phyloP scores from a whole-genome alignment of 2,797 vertebrate genomes.

The Hoplostethus mediterraneus region DNA sequence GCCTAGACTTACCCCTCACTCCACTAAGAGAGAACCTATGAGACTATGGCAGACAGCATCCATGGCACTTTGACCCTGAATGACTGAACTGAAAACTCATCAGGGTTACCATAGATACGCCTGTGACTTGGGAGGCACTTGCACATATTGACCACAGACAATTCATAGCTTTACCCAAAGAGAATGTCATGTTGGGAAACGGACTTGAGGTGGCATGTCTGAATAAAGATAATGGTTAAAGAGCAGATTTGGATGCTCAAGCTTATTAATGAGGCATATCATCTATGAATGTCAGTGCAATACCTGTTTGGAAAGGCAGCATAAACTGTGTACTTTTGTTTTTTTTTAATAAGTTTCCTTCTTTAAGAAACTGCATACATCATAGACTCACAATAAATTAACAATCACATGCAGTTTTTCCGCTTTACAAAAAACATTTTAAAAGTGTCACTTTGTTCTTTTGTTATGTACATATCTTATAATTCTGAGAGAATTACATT shows the following conservation, averaged over 20 bases:
- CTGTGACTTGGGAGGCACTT: neutral
- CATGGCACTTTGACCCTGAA: neutral
- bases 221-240: neutral
- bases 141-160: neutral
- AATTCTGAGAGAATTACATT: constrained; percentile 60
- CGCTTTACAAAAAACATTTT: constrained; percentile 83
- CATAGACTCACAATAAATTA: constrained; percentile 94
- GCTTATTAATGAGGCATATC: neutral
- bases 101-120: constrained; percentile 11
- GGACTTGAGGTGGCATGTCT: neutral
- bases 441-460: constrained; percentile 69
- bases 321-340: constrained; percentile 32
- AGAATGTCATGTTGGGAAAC: neutral
- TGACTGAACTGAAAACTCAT: constrained; percentile 42
- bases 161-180: constrained; percentile 6
- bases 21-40: neutral
- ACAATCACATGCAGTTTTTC: constrained; percentile 90
- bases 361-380: constrained; percentile 95
- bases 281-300: neutral
- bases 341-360: constrained; percentile 84
- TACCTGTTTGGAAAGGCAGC: constrained; percentile 5
- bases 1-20: neutral
- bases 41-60: neutral
- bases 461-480: constrained; percentile 72
- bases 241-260: neutral